Evolutionary conservation across 2,888 invertebrate species (phyloP).

Genomic region (Apamea monoglypha): DNA sequence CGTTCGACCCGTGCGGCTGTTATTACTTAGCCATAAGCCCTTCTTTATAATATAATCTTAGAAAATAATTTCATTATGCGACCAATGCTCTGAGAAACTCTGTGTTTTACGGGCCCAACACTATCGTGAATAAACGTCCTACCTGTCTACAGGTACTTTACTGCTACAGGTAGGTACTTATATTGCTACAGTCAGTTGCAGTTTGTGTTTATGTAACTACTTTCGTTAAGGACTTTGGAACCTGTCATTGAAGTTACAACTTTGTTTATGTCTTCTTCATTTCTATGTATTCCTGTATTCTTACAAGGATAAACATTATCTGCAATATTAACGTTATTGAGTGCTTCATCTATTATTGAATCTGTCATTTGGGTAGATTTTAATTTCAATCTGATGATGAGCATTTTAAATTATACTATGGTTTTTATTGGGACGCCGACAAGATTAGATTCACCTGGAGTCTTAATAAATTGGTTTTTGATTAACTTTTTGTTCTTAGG

Average conservation of each 20-base stretch:
- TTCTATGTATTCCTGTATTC: neutral
- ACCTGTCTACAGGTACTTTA: neutral
- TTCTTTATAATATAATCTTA: neutral
- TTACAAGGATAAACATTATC: neutral
- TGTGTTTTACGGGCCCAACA: slow-evolving; percentile 1
- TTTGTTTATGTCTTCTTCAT: slow-evolving; percentile 28
- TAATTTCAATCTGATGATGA: too few species aligned
- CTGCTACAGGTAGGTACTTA: neutral
- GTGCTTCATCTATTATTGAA: neutral
- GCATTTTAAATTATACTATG: neutral
- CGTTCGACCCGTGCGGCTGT: too few species aligned
- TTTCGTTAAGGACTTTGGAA: slow-evolving; percentile 1
- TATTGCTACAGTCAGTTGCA: neutral
- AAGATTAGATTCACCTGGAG: neutral
- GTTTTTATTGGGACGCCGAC: neutral
- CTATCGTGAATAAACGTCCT: slow-evolving; percentile 31
- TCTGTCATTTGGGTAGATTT: neutral
- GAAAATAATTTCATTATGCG: neutral
- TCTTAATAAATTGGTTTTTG: neutral
- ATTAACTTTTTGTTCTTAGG: neutral
- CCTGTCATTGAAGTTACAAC: neutral
- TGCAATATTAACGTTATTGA: neutral
- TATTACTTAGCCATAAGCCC: too few species aligned
- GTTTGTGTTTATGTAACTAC: slow-evolving; percentile 25
- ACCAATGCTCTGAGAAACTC: neutral